Conservation (phyloP, 2,113 vertebrate species). For the Nerophis lumbriciformis region DNA sequence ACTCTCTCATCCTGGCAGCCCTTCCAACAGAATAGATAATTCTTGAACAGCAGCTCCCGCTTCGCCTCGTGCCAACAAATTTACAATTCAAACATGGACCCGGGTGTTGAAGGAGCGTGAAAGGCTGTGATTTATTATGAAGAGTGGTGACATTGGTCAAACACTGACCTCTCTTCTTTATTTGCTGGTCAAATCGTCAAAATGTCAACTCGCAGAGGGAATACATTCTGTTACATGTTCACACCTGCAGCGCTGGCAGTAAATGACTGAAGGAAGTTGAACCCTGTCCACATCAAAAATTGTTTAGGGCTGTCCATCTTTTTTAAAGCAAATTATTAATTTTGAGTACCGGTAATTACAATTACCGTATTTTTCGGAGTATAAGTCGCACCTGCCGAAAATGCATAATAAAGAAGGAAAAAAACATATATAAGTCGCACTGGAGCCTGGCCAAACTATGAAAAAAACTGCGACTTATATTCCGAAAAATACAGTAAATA, state of each 20-base stretch:
- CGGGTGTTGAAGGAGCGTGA: conserved; percentile 57
- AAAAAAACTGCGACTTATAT: too few relatives aligned
- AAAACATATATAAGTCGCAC: too few relatives aligned
- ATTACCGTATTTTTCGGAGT: too few relatives aligned
- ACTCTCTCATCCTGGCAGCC: conserved; percentile 60
- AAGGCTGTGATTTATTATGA: conserved; percentile 45
- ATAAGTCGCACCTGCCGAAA: too few relatives aligned
- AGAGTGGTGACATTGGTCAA: conserved; percentile 42
- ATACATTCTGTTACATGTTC: background rate
- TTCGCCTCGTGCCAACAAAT: conserved; percentile 64
- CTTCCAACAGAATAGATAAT: conserved; percentile 75
- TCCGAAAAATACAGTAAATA: too few relatives aligned
- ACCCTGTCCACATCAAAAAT: too few relatives aligned
- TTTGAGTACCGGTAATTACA: too few relatives aligned
- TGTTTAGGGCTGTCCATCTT: too few relatives aligned
- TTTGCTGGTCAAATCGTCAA: background rate
- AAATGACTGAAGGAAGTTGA: too few relatives aligned
- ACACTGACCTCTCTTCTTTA: conserved; percentile 9
- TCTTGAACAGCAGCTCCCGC: conserved; percentile 53
- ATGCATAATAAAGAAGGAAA: too few relatives aligned
- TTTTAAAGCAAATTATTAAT: too few relatives aligned
- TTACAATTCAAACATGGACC: conserved; percentile 72
- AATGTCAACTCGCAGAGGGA: background rate
- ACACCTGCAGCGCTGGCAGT: background rate
- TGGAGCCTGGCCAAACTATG: too few relatives aligned